phyloP scores from a whole-genome alignment of 2,888 invertebrate species.

The Plagiodera versicolora region DNA sequence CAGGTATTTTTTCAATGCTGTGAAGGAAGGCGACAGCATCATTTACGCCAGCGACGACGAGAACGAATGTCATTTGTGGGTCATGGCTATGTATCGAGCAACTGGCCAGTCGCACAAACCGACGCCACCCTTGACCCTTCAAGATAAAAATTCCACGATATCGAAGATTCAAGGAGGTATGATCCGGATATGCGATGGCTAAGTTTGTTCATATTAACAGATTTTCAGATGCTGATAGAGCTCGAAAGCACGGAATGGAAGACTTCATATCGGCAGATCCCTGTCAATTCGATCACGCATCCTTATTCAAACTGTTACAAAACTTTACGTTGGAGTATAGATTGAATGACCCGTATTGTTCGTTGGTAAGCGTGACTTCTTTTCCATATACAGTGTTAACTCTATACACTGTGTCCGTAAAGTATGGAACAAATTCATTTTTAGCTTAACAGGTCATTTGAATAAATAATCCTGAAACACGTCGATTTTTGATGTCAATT shows the following conservation, averaged over 20 bases:
- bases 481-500: no score
- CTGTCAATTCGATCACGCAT: conserved; percentile 94
- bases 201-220: conserved; percentile 25
- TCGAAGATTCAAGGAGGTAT: conserved; percentile 88
- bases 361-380: conserved; percentile 71
- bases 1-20: conserved; percentile 97
- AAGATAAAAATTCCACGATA: conserved; percentile 83
- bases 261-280: conserved; percentile 99
- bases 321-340: conserved; percentile 92
- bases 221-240: conserved; percentile 84
- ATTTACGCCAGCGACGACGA: conserved; percentile 96
- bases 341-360: conserved; percentile 97
- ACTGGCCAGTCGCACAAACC: conserved; percentile 99
- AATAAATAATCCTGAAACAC: no score
- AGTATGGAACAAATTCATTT: no score
- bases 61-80: conserved; percentile 98
- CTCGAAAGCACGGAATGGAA: conserved; percentile 98
- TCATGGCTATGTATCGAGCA: conserved; percentile 99
- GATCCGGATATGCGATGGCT: not conserved
- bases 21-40: conserved; percentile 96
- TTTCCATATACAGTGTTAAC: no score
- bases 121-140: conserved; percentile 79
- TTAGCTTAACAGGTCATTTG: no score
- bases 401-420: no score
- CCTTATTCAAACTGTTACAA: conserved; percentile 89